These are phyloP conservation scores for Cygnus olor DNA, from an alignment of 2,797 vertebrate species.

Conservation along the genomic window DNA sequence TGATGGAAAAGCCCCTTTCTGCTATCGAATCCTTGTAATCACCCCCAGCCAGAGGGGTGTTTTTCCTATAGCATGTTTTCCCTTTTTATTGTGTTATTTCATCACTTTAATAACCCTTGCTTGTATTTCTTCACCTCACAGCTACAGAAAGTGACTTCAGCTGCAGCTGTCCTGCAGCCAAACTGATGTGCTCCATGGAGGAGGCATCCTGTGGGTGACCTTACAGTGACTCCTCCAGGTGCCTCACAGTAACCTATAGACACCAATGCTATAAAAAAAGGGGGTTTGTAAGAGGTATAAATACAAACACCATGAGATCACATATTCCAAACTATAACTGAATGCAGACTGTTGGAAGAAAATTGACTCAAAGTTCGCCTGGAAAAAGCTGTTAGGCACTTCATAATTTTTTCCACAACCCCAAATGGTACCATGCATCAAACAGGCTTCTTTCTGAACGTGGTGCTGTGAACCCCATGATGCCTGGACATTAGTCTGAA, in stretches of 20 bases:
- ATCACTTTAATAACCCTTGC: neutral
- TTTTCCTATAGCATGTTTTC: neutral
- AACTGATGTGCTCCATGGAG: slow-evolving; percentile 14
- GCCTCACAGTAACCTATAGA: slow-evolving; percentile 59
- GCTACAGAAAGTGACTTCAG: neutral
- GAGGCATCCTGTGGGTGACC: slow-evolving; percentile 45
- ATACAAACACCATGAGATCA: slow-evolving; percentile 81
- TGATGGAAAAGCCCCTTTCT: neutral
- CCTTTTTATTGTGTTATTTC: slow-evolving; percentile 53
- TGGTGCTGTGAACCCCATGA: neutral
- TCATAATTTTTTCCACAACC: slow-evolving; percentile 73
- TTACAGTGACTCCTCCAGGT: neutral
- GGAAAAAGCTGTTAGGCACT: slow-evolving; percentile 71
- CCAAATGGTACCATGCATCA: slow-evolving; percentile 45
- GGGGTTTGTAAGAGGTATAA: slow-evolving; percentile 67
- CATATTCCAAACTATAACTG: slow-evolving; percentile 73
- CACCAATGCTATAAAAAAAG: slow-evolving; percentile 61
- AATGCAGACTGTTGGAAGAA: slow-evolving; percentile 78
- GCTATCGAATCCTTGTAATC: neutral
- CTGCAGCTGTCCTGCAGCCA: slow-evolving; percentile 26
- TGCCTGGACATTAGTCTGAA: neutral
- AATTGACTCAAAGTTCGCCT: slow-evolving; percentile 66
- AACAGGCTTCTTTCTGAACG: slow-evolving; percentile 26
- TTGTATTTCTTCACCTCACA: slow-evolving; percentile 1
- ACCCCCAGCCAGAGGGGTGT: neutral